These are phyloP conservation scores for Drosophila sucinea DNA, from an alignment of 1,140 invertebrate genomes.

Conservation along the genomic window DNA sequence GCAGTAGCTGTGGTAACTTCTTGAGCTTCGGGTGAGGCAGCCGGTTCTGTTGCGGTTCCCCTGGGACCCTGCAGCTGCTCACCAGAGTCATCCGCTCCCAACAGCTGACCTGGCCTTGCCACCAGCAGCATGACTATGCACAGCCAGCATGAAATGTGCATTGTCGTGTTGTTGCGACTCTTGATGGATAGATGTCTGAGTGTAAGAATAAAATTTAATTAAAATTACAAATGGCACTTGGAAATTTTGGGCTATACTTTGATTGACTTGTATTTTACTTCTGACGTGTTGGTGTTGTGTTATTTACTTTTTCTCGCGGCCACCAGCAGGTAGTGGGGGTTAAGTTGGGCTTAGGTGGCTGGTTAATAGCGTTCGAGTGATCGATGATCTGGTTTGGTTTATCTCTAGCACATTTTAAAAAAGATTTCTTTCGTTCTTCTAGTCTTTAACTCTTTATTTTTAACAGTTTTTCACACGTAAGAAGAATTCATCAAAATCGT, in stretches of 20 bases:
- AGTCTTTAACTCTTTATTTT: slow-evolving; percentile 25
- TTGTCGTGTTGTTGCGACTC: slow-evolving; percentile 32
- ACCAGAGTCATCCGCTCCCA: slow-evolving; percentile 36
- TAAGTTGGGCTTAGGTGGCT: slow-evolving; percentile 24
- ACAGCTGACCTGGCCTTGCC: slow-evolving; percentile 37
- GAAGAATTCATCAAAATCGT: slow-evolving; percentile 50
- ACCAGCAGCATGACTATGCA: slow-evolving; percentile 49
- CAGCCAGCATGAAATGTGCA: slow-evolving; percentile 47
- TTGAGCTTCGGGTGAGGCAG: slow-evolving; percentile 22
- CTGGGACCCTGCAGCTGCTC: slow-evolving; percentile 52
- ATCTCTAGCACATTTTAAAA: slow-evolving; percentile 56
- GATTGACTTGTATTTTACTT: slow-evolving; percentile 32
- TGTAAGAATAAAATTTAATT: not conserved
- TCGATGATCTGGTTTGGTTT: slow-evolving; percentile 15
- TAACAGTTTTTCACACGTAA: slow-evolving; percentile 70
- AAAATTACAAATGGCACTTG: slow-evolving; percentile 31
- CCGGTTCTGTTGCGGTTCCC: slow-evolving; percentile 20
- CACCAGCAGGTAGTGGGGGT: not conserved
- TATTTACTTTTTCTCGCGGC: slow-evolving; percentile 62
- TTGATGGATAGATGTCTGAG: not conserved
- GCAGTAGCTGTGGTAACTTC: slow-evolving; percentile 47
- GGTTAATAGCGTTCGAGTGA: slow-evolving; percentile 39
- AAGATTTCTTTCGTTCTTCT: slow-evolving; percentile 19
- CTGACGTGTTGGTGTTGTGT: slow-evolving; percentile 80
- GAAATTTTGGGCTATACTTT: slow-evolving; percentile 37